These are phyloP conservation scores for Dorcus hopei DNA, from an alignment of 2,888 invertebrate genomes.

Conservation along the genomic window DNA sequence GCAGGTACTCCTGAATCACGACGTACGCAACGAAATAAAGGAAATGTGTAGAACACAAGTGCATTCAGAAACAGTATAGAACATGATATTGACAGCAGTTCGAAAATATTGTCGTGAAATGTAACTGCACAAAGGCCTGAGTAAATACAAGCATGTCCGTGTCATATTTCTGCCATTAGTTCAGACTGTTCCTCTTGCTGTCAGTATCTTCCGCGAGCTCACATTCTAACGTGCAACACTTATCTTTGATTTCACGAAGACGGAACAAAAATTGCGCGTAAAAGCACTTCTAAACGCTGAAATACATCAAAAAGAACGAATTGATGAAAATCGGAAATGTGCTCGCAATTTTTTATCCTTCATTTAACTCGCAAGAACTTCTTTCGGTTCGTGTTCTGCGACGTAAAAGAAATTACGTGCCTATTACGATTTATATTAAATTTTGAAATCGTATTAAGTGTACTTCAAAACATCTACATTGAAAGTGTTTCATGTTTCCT, in stretches of 20 bases:
- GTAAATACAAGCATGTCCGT: constrained; percentile 27
- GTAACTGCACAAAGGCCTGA: constrained; percentile 22
- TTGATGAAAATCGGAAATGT: constrained; percentile 25
- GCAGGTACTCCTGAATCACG: too few relatives aligned
- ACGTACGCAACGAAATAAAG: constrained; percentile 7
- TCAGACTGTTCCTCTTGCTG: constrained; percentile 9
- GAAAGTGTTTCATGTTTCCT: neutral
- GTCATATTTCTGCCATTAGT: constrained; percentile 11
- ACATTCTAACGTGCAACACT: constrained; percentile 12
- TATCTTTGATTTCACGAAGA: constrained; percentile 23
- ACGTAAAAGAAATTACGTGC: neutral
- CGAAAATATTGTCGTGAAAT: constrained; percentile 26
- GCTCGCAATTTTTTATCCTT: constrained; percentile 23
- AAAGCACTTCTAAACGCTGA: constrained; percentile 16
- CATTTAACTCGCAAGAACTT: constrained; percentile 23
- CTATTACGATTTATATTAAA: constrained; percentile 29
- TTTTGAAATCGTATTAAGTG: neutral
- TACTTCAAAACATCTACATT: neutral
- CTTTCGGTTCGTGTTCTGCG: constrained; percentile 24
- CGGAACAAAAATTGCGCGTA: constrained; percentile 25
- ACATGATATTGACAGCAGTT: constrained; percentile 30
- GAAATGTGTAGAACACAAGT: constrained; percentile 6
- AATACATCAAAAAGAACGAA: constrained; percentile 15
- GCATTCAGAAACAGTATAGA: constrained; percentile 16
- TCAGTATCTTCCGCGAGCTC: constrained; percentile 1